phyloP scores from a whole-genome alignment of 2,797 vertebrate genomes.

The Lepidocolaptes lacrymiger region DNA sequence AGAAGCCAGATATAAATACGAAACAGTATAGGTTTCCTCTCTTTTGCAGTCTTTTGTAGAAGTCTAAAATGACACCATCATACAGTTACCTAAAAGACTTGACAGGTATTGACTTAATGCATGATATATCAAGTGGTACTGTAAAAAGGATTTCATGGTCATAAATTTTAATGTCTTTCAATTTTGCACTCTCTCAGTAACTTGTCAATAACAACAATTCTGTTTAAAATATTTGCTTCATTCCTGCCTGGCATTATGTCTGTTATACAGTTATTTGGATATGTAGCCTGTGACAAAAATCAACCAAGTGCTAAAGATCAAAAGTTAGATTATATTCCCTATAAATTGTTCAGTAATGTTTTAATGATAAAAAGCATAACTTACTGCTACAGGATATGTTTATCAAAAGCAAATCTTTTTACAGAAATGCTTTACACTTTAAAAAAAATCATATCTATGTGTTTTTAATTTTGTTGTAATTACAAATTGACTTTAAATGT shows the following conservation, averaged over 20 bases:
- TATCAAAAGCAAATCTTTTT: not conserved
- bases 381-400: not conserved
- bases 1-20: constrained; percentile 65
- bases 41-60: constrained; percentile 67
- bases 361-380: not conserved
- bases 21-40: constrained; percentile 56
- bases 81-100: constrained; percentile 75
- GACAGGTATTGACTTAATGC: constrained; percentile 79
- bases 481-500: not conserved
- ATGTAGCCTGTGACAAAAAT: constrained; percentile 19
- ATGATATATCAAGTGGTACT: constrained; percentile 76
- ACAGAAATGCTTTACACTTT: not conserved
- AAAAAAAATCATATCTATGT: not conserved
- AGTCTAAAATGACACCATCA: constrained; percentile 75
- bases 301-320: not conserved
- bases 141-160: constrained; percentile 81
- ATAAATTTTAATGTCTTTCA: constrained; percentile 81
- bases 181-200: constrained; percentile 76
- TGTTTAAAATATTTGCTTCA: constrained; percentile 73
- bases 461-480: not conserved
- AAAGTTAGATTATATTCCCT: not conserved
- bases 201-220: constrained; percentile 78
- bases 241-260: constrained; percentile 61
- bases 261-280: constrained; percentile 35
- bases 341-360: not conserved